Evolutionary conservation across 1,140 invertebrate species (phyloP).

Genomic region (Drosophila subpulchrella): DNA sequence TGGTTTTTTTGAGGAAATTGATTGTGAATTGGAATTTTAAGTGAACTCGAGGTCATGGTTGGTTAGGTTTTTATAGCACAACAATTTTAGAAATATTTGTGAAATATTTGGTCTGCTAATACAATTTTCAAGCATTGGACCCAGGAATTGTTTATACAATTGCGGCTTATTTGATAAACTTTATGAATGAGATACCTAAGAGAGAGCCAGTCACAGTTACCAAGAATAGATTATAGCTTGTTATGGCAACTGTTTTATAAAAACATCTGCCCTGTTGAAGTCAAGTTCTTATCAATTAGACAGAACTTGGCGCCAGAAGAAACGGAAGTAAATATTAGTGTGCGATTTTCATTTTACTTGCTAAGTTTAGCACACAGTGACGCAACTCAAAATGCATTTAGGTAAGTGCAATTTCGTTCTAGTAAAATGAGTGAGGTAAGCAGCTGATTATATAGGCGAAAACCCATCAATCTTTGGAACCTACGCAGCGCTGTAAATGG

Average conservation of each 20-base stretch:
- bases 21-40: no score
- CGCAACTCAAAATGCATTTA: constrained; percentile 23
- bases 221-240: constrained; percentile 16
- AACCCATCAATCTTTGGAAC: constrained; percentile 28
- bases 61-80: no score
- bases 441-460: constrained; percentile 44
- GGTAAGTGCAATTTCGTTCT: constrained; percentile 7
- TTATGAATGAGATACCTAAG: constrained; percentile 6
- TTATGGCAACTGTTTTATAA: constrained; percentile 14
- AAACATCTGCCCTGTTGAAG: not conserved
- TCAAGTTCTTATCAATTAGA: not conserved
- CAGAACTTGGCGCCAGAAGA: not conserved
- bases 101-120: no score
- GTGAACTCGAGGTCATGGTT: no score
- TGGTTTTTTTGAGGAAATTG: no score
- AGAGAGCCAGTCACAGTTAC: constrained; percentile 19
- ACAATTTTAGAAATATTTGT: no score
- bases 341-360: not conserved
- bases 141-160: not conserved
- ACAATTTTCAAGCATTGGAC: not conserved
- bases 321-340: not conserved
- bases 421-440: constrained; percentile 36
- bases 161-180: not conserved
- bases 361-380: constrained; percentile 19
- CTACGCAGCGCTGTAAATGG: constrained; percentile 49